These are phyloP conservation scores for Pseudomyrmex pallidus DNA, from an alignment of 1,140 invertebrate species.

Conservation along the genomic window DNA sequence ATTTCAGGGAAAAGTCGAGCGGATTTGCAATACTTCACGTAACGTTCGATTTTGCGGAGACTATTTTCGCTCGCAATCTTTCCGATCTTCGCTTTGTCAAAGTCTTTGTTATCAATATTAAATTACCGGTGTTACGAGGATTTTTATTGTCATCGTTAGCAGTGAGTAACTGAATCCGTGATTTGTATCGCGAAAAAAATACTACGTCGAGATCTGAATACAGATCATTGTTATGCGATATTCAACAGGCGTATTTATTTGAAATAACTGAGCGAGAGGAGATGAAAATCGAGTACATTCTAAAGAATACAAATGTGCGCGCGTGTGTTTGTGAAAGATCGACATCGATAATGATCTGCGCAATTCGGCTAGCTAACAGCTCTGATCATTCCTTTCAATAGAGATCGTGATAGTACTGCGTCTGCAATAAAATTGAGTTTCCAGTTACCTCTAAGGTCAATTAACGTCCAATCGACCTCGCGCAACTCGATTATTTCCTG, in stretches of 20 bases:
- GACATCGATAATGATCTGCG: constrained; percentile 13
- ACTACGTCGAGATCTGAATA: constrained; percentile 6
- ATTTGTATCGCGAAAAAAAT: not conserved
- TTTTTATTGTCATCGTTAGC: constrained; percentile 27
- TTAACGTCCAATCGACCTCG: constrained; percentile 72
- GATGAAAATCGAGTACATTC: constrained; percentile 17
- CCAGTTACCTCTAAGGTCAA: constrained; percentile 67
- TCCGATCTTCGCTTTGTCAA: not conserved
- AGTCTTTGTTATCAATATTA: not conserved
- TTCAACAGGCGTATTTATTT: not conserved
- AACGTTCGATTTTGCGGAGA: not conserved
- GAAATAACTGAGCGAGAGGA: constrained; percentile 1
- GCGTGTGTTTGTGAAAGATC: not conserved
- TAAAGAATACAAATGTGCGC: not conserved
- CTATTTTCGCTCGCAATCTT: not conserved
- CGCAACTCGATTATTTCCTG: constrained; percentile 74
- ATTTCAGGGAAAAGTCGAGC: not conserved
- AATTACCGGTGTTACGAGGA: not conserved
- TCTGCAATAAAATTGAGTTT: constrained; percentile 73
- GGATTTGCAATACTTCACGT: not conserved
- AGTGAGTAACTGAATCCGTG: not conserved
- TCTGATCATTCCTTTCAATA: constrained; percentile 55
- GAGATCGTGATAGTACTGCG: constrained; percentile 38
- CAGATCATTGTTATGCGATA: not conserved
- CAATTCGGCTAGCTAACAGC: not conserved